Conservation (phyloP, 1,140 invertebrate genomes). For the Gryon sp. region DNA sequence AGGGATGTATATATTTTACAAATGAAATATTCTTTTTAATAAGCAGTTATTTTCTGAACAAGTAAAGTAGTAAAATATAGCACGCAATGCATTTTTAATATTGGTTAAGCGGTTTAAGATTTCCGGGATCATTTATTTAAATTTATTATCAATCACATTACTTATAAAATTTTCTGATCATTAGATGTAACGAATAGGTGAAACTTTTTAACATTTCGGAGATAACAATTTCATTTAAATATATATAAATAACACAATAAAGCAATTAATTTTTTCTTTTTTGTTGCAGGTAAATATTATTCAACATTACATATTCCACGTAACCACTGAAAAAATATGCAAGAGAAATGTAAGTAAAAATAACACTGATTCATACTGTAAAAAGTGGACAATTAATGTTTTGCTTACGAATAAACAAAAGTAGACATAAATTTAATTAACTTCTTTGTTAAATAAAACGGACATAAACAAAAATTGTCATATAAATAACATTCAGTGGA, state of each 20-base stretch:
- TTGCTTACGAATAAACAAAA: conserved; percentile 4
- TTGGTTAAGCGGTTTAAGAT: no score
- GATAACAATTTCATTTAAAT: no score
- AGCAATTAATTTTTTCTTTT: conserved; percentile 29
- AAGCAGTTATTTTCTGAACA: no score
- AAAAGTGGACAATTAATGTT: conserved; percentile 21
- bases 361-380: conserved; percentile 16
- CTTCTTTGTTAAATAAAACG: conserved; percentile 11
- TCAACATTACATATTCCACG: conserved; percentile 27
- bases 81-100: no score
- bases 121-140: no score
- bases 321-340: conserved; percentile 1
- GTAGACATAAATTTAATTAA: conserved; percentile 22
- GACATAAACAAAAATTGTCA: not conserved
- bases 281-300: conserved; percentile 57
- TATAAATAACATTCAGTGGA: conserved; percentile 7
- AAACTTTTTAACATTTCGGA: not conserved
- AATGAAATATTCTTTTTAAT: no score
- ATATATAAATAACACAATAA: no score
- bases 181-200: no score
- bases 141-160: no score
- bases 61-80: no score
- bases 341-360: conserved; percentile 41
- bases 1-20: no score
- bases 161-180: no score